A percentile compares a stretch with the other conserved stretches of the same genome.
Evolutionary conservation across 2,888 invertebrate species (phyloP).

Genomic region (Troilus luridus): DNA sequence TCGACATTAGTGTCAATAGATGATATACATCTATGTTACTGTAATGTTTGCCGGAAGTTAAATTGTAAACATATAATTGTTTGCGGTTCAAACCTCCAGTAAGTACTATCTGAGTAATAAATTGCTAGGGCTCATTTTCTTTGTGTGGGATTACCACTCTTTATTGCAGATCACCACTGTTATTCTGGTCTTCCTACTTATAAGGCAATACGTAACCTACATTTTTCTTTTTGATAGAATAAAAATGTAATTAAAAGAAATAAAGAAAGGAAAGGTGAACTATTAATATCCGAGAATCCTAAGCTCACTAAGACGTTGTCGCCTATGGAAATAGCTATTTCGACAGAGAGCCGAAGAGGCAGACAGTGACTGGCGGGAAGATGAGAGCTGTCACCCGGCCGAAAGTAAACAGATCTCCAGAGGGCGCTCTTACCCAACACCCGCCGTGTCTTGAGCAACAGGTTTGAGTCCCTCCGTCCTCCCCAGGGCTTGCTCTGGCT

Average conservation of each 20-base stretch:
- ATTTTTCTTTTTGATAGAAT: not conserved
- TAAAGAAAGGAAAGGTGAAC: not conserved
- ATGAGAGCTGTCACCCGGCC: not conserved
- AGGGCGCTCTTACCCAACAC: not conserved
- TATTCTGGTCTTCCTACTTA: too few relatives aligned
- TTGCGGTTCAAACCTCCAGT: too few relatives aligned
- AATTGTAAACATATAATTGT: too few relatives aligned
- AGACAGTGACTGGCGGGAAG: constrained; percentile 18
- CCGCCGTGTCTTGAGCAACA: not conserved
- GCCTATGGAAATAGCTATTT: not conserved
- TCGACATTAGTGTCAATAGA: too few relatives aligned
- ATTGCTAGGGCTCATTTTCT: too few relatives aligned
- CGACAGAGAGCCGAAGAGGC: not conserved
- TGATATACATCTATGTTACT: too few relatives aligned
- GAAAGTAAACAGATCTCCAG: constrained; percentile 22
- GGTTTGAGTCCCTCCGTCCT: not conserved
- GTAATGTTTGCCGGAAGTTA: too few relatives aligned
- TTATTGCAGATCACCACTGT: too few relatives aligned
- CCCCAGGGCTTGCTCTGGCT: not conserved
- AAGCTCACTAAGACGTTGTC: not conserved
- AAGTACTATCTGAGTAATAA: too few relatives aligned
- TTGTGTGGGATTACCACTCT: too few relatives aligned
- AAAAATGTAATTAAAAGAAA: not conserved
- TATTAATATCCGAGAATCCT: not conserved
- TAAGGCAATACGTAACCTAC: not conserved